Evolutionary conservation across 2,797 vertebrate species (phyloP).

Genomic region (Cryptoblepharus egeriae): DNA sequence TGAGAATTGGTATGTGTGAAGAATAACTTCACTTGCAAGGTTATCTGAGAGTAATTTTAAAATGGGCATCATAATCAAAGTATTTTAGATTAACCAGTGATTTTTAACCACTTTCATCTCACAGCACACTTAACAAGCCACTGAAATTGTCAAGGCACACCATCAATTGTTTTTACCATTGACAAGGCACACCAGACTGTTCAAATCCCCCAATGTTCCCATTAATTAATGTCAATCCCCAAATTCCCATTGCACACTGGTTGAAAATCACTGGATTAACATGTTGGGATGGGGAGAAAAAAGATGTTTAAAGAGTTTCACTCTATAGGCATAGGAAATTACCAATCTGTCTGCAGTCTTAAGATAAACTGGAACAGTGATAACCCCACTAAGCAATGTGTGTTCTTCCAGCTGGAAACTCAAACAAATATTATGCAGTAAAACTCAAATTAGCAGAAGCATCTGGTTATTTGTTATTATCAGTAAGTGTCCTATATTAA

Average conservation of each 20-base stretch:
- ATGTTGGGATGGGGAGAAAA: slow-evolving; percentile 25
- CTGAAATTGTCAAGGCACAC: too few species aligned
- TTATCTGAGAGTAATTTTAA: slow-evolving; percentile 48
- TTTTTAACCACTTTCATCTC: too few species aligned
- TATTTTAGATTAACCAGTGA: slow-evolving; percentile 52
- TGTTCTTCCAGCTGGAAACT: slow-evolving; percentile 39
- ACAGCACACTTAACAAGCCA: too few species aligned
- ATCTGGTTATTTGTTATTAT: slow-evolving; percentile 37
- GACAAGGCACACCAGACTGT: too few species aligned
- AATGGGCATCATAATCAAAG: slow-evolving; percentile 35
- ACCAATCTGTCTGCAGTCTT: slow-evolving; percentile 26
- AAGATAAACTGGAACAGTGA: slow-evolving; percentile 17
- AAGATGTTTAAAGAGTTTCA: slow-evolving; percentile 30
- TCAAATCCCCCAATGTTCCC: too few species aligned
- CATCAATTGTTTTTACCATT: too few species aligned
- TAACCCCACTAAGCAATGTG: slow-evolving; percentile 19
- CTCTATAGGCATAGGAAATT: slow-evolving; percentile 34
- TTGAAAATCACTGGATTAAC: too few species aligned
- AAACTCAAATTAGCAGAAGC: slow-evolving; percentile 38
- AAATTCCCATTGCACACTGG: too few species aligned
- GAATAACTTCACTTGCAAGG: neutral
- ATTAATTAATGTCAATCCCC: too few species aligned
- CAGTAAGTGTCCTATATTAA: slow-evolving; percentile 32
- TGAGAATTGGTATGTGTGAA: slow-evolving; percentile 30
- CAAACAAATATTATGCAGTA: slow-evolving; percentile 34